Percentiles rank a stretch among this genome's conserved stretches.
phyloP scores from a whole-genome alignment of 2,888 invertebrate species.

The Xestia c-nigrum region DNA sequence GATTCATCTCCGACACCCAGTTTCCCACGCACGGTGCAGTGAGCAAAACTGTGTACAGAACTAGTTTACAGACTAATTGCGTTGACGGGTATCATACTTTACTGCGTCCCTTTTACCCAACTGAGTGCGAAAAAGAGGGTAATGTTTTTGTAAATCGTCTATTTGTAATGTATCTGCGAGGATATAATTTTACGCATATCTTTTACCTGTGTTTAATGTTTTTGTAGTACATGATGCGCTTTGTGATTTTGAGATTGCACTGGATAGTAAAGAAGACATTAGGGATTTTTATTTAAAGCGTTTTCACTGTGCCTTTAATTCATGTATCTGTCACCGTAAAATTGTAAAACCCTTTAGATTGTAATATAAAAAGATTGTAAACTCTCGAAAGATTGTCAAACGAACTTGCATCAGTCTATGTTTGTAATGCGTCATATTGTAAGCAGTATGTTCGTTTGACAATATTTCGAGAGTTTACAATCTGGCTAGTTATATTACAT shows the following conservation, averaged over 20 bases:
- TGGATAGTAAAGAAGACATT: conserved; percentile 7
- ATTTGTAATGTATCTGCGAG: conserved; percentile 58
- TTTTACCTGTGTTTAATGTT: conserved; percentile 33
- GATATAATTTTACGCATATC: conserved; percentile 47
- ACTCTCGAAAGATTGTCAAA: no score
- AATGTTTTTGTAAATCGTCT: conserved; percentile 63
- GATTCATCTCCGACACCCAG: conserved; percentile 48
- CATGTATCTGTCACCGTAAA: no score
- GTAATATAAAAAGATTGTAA: no score
- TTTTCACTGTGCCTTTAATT: no score
- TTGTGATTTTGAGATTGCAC: conserved; percentile 9
- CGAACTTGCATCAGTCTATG: no score
- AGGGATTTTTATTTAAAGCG: not conserved
- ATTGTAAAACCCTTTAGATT: no score
- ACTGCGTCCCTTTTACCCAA: conserved; percentile 64
- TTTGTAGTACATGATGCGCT: conserved; percentile 25
- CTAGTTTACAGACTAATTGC: conserved; percentile 66
- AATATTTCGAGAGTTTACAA: no score
- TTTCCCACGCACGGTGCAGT: conserved; percentile 60
- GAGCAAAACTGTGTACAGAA: conserved; percentile 54
- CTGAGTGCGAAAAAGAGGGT: conserved; percentile 67
- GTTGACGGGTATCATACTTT: conserved; percentile 63
- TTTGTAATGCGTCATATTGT: no score
- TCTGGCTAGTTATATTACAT: no score
- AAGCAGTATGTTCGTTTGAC: no score